Percentiles rank a stretch among this genome's conserved stretches.
Evolutionary conservation across 2,888 invertebrate genomes (phyloP).

Genomic region (Brachypalpus laphriformis): DNA sequence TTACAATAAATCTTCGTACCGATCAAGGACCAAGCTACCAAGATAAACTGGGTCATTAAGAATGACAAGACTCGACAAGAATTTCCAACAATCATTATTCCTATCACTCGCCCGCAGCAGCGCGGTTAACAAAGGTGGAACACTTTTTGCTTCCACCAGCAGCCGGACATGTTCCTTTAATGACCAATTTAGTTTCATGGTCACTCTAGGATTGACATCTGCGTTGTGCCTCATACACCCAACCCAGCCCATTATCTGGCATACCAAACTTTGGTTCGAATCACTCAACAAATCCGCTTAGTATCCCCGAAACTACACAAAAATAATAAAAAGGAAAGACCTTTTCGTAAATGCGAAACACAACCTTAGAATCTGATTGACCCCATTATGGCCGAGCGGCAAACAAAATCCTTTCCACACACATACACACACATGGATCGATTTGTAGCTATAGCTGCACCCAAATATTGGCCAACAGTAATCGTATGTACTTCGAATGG

Average conservation of each 20-base stretch:
- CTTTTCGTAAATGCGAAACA: conserved; percentile 40
- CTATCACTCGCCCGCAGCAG: neutral
- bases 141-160: conserved; percentile 10
- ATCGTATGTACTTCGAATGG: conserved; percentile 49
- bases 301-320: conserved; percentile 57
- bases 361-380: conserved; percentile 63
- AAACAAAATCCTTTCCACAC: conserved; percentile 60
- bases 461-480: conserved; percentile 66
- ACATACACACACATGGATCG: conserved; percentile 22
- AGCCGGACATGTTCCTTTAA: conserved; percentile 63
- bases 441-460: conserved; percentile 66
- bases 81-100: conserved; percentile 17
- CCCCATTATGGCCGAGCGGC: conserved; percentile 44
- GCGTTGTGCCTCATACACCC: conserved; percentile 13
- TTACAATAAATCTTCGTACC: conserved; percentile 22
- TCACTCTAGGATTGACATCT: conserved; percentile 50
- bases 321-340: too few species aligned
- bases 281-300: conserved; percentile 70
- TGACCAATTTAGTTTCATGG: conserved; percentile 58
- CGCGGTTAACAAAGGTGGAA: neutral
- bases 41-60: conserved; percentile 14
- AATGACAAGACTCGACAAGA: conserved; percentile 37
- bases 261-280: conserved; percentile 49
- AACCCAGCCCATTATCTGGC: conserved; percentile 58
- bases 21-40: conserved; percentile 34